Conservation (phyloP, 2,888 invertebrate species). For the Heteromyza rotundicornis region DNA sequence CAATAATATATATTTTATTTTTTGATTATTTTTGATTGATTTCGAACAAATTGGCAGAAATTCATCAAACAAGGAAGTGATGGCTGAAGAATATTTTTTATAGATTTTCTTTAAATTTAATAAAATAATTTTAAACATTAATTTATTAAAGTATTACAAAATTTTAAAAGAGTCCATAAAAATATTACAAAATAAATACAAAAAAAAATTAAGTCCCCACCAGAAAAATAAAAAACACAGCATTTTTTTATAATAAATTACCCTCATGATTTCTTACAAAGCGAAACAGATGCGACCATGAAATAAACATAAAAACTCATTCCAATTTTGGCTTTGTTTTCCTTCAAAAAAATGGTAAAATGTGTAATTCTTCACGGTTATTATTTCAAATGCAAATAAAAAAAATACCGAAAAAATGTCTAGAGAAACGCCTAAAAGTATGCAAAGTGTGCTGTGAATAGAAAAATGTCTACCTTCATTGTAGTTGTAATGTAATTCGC, state of each 20-base stretch:
- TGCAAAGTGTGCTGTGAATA: neutral
- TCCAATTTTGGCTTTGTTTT: conserved; percentile 35
- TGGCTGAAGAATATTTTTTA: too few relatives aligned
- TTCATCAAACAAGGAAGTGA: too few relatives aligned
- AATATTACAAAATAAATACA: too few relatives aligned
- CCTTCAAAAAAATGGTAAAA: conserved; percentile 22
- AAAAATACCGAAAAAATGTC: neutral
- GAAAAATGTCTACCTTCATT: too few relatives aligned
- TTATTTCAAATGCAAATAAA: neutral
- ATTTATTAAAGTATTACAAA: too few relatives aligned
- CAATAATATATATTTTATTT: too few relatives aligned
- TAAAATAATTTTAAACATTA: too few relatives aligned
- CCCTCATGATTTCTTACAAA: conserved; percentile 10
- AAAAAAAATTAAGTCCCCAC: too few relatives aligned
- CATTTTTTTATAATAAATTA: neutral
- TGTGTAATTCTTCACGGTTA: conserved; percentile 4
- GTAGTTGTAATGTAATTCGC: conserved; percentile 35
- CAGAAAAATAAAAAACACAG: neutral
- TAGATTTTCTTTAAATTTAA: too few relatives aligned
- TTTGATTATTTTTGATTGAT: too few relatives aligned
- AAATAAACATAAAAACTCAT: conserved; percentile 53
- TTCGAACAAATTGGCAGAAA: too few relatives aligned
- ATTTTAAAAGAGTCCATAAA: too few relatives aligned
- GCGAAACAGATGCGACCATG: conserved; percentile 48
- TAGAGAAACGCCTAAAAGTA: neutral